phyloP scores from a whole-genome alignment of 1,140 invertebrate species.

The Neodiprion virginianus region DNA sequence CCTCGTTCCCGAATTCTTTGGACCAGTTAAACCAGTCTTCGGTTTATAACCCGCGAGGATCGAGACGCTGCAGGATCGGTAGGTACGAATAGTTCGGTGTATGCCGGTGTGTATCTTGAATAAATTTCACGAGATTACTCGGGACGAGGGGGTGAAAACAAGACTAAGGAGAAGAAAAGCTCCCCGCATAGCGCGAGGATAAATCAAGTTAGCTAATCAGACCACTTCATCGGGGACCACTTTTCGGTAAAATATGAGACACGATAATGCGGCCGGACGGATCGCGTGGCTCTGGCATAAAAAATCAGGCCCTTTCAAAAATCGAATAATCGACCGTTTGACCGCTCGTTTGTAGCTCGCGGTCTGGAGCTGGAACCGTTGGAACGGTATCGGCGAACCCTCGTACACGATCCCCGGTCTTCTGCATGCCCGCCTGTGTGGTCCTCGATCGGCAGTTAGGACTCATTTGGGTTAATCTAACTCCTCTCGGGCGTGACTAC shows the following conservation, averaged over 20 bases:
- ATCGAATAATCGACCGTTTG: background rate
- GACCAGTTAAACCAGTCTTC: constrained; percentile 46
- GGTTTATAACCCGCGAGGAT: constrained; percentile 3
- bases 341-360: constrained; percentile 20
- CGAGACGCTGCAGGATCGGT: constrained; percentile 18
- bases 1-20: constrained; percentile 29
- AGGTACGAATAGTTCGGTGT: constrained; percentile 27
- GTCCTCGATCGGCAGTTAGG: constrained; percentile 21
- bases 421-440: background rate
- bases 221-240: constrained; percentile 43
- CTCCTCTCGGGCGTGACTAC: constrained; percentile 17
- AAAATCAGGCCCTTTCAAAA: background rate
- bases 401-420: background rate
- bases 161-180: constrained; percentile 8
- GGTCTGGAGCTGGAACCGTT: background rate
- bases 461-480: constrained; percentile 21
- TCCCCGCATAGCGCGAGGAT: constrained; percentile 27
- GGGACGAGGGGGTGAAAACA: constrained; percentile 1
- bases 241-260: constrained; percentile 43
- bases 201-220: constrained; percentile 48
- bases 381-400: background rate
- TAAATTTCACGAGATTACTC: constrained; percentile 48
- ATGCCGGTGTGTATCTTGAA: constrained; percentile 40
- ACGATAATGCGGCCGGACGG: constrained; percentile 15
- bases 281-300: background rate